Conservation (phyloP, 2,113 vertebrate species). For the Pygoscelis antarcticus region DNA sequence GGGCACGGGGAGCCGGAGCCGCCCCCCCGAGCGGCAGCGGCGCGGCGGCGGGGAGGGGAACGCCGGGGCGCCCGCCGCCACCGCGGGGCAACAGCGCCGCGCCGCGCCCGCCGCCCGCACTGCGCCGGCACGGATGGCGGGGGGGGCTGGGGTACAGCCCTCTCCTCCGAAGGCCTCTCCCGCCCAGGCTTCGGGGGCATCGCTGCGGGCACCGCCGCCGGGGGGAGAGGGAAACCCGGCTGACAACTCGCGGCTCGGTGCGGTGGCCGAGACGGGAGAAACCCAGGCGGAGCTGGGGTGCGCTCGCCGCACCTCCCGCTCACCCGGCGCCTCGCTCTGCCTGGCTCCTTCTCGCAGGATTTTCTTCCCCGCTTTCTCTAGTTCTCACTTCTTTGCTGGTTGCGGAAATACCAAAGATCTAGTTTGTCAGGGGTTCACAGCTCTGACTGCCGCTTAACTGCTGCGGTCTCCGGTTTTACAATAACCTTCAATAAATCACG, state of each 20-base stretch:
- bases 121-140: too few relatives aligned
- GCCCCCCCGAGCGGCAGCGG: too few relatives aligned
- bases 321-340: not conserved
- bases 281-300: not conserved
- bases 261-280: not conserved
- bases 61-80: too few relatives aligned
- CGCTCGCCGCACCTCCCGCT: not conserved
- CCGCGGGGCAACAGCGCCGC: too few relatives aligned
- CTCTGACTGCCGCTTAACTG: not conserved
- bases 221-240: too few relatives aligned
- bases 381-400: not conserved
- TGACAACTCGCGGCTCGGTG: too few relatives aligned
- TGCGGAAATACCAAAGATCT: too few relatives aligned
- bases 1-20: not conserved
- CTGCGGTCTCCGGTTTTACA: fast-evolving
- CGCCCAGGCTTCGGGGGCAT: too few relatives aligned
- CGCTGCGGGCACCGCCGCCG: not conserved
- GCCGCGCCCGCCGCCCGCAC: too few relatives aligned
- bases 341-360: not conserved
- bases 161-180: not conserved
- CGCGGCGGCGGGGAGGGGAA: too few relatives aligned
- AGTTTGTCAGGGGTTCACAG: too few relatives aligned
- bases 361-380: fast-evolving
- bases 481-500: not conserved
- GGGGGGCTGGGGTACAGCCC: too few relatives aligned